Evolutionary conservation across 1,140 invertebrate species (phyloP).

Genomic region (Orius insidiosus): DNA sequence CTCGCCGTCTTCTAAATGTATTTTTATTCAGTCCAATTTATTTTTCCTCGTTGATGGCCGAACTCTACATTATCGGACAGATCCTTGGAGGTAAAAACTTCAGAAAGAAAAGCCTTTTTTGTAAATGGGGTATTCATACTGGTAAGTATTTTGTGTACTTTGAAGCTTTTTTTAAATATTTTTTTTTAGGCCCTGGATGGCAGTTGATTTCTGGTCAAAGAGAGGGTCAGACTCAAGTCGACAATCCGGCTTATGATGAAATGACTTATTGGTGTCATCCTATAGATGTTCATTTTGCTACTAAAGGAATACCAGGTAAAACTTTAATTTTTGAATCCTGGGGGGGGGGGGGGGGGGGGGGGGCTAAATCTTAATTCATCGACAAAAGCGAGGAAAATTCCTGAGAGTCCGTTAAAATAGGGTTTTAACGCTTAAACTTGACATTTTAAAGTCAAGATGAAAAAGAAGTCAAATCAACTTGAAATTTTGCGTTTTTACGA

Average conservation of each 20-base stretch:
- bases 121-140: slow-evolving; percentile 70
- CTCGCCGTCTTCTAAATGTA: too few species aligned
- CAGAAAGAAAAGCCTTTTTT: slow-evolving; percentile 57
- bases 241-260: slow-evolving; percentile 46
- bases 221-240: slow-evolving; percentile 74
- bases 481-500: too few species aligned
- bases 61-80: slow-evolving; percentile 76
- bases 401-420: too few species aligned
- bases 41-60: slow-evolving; percentile 45
- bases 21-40: too few species aligned
- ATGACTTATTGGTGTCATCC: slow-evolving; percentile 63
- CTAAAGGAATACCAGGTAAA: slow-evolving; percentile 59
- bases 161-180: neutral
- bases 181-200: slow-evolving; percentile 56
- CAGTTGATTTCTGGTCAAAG: slow-evolving; percentile 50
- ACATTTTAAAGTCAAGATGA: too few species aligned
- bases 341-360: too few species aligned
- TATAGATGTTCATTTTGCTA: slow-evolving; percentile 67
- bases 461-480: too few species aligned
- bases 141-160: slow-evolving; percentile 35
- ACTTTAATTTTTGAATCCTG: too few species aligned
- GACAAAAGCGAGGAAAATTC: too few species aligned
- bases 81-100: slow-evolving; percentile 58
- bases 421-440: too few species aligned
- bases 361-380: too few species aligned